These are phyloP conservation scores for Lutraria rhynchaena DNA, from an alignment of 1,140 invertebrate genomes.

Conservation along the genomic window DNA sequence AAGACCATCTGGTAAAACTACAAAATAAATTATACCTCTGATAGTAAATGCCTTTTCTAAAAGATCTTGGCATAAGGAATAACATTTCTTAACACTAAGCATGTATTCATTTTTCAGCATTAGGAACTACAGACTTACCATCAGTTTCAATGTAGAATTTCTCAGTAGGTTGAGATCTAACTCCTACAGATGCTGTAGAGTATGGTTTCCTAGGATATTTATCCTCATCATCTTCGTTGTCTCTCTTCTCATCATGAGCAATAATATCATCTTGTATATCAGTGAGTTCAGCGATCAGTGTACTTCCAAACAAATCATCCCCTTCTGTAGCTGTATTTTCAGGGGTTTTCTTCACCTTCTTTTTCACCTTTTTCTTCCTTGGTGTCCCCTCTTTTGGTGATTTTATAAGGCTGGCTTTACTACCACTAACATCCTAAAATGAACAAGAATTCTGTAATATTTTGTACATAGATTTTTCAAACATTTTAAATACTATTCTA, in stretches of 20 bases:
- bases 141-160: slow-evolving; percentile 78
- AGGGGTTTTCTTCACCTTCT: slow-evolving; percentile 68
- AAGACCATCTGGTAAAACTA: too few species aligned
- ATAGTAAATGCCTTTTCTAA: too few species aligned
- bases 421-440: slow-evolving; percentile 72
- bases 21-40: too few species aligned
- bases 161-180: slow-evolving; percentile 75
- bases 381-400: slow-evolving; percentile 67
- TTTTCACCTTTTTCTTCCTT: slow-evolving; percentile 71
- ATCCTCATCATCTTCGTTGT: slow-evolving; percentile 60
- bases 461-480: too few species aligned
- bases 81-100: too few species aligned
- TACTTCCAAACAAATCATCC: slow-evolving; percentile 67
- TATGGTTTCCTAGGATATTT: slow-evolving; percentile 53
- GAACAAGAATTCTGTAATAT: too few species aligned
- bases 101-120: too few species aligned
- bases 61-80: too few species aligned
- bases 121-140: slow-evolving; percentile 60
- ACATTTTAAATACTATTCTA: too few species aligned
- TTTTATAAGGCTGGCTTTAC: slow-evolving; percentile 76
- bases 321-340: slow-evolving; percentile 42
- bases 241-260: slow-evolving; percentile 50
- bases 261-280: slow-evolving; percentile 76
- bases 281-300: slow-evolving; percentile 71
- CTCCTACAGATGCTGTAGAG: slow-evolving; percentile 61